Evolutionary conservation across 2,113 vertebrate genomes (phyloP).

Genomic region (Muntiacus muntjak): DNA sequence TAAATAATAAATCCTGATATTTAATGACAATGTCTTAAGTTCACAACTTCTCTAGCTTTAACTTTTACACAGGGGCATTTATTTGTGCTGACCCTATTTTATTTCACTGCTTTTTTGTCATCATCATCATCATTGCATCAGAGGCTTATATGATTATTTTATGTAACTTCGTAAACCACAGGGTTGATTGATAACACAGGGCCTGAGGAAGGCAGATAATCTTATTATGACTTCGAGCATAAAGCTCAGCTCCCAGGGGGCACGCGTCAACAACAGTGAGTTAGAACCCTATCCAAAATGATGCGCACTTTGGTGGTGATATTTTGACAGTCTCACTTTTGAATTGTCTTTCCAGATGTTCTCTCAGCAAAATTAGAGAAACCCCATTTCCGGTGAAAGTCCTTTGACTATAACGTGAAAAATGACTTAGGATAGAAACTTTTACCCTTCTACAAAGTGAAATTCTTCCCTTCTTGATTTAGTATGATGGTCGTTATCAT

Average conservation of each 20-base stretch:
- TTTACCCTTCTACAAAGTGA: background rate
- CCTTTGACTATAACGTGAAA: background rate
- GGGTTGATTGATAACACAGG: background rate
- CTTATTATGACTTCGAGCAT: background rate
- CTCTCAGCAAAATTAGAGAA: background rate
- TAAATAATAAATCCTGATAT: background rate
- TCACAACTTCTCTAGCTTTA: background rate
- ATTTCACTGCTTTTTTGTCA: background rate
- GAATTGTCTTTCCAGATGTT: background rate
- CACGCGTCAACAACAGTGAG: background rate
- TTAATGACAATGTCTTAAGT: background rate
- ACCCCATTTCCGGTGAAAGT: background rate
- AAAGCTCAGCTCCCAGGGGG: background rate
- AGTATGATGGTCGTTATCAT: background rate
- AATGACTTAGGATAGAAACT: background rate
- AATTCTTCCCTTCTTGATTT: background rate
- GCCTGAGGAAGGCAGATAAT: background rate
- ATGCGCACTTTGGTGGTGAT: too few species aligned
- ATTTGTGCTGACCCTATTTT: background rate
- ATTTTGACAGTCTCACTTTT: background rate
- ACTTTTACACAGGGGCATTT: background rate
- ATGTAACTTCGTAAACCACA: background rate
- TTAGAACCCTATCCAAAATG: background rate
- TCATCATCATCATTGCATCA: background rate
- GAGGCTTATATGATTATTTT: background rate